Evolutionary conservation across 2,888 invertebrate species (phyloP).

Genomic region (Sinelater perroti): DNA sequence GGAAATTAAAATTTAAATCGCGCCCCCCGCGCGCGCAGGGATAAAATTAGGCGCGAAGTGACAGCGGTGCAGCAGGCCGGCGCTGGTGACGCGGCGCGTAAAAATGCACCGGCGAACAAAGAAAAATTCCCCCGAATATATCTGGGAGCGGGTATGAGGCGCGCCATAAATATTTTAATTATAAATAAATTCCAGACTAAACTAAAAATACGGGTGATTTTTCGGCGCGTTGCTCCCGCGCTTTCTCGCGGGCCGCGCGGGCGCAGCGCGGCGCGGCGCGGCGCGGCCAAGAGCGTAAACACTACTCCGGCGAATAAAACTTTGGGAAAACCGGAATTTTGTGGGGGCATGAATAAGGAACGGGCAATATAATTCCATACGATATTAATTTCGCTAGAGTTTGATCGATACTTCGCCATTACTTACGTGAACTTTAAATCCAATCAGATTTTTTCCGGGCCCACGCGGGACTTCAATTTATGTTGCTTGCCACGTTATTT

Average conservation of each 20-base stretch:
- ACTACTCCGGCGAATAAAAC: slow-evolving; percentile 44
- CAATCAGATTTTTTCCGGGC: slow-evolving; percentile 48
- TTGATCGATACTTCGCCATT: slow-evolving; percentile 55
- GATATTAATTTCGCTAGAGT: slow-evolving; percentile 56
- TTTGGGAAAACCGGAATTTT: slow-evolving; percentile 54
- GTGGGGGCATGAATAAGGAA: slow-evolving; percentile 53
- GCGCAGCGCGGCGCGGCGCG: no score
- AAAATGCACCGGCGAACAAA: slow-evolving; percentile 28
- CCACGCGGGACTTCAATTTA: slow-evolving; percentile 30
- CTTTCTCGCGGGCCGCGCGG: no score
- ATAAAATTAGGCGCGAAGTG: slow-evolving; percentile 2
- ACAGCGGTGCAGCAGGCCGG: neutral
- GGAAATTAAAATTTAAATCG: slow-evolving; percentile 18
- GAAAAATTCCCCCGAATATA: slow-evolving; percentile 31
- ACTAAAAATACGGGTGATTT: slow-evolving; percentile 58
- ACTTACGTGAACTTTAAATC: slow-evolving; percentile 58
- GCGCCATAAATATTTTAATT: slow-evolving; percentile 57
- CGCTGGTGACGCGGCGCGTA: slow-evolving; percentile 13
- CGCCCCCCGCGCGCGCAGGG: neutral
- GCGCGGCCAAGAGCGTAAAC: slow-evolving; percentile 36
- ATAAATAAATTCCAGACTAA: slow-evolving; percentile 57
- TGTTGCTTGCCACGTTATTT: slow-evolving; percentile 27
- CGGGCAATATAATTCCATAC: slow-evolving; percentile 51
- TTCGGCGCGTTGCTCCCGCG: slow-evolving; percentile 54
- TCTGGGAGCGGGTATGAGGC: slow-evolving; percentile 50